Percentiles rank a stretch among this genome's conserved stretches.
Conservation (phyloP, 2,797 vertebrate species). For the Champsocephalus esox region DNA sequence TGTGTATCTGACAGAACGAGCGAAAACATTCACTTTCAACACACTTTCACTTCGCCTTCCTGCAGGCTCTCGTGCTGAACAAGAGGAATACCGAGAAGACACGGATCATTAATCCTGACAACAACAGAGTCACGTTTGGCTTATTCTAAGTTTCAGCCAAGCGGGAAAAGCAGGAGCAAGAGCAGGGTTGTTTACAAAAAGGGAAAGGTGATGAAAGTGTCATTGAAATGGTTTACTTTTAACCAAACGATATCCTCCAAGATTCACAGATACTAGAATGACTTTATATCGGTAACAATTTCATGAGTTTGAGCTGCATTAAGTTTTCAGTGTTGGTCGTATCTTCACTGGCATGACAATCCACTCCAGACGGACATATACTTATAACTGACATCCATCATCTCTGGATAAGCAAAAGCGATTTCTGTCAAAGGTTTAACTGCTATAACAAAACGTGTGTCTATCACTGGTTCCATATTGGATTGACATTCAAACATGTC, state of each 20-base stretch:
- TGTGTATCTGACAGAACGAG: slow-evolving; percentile 69
- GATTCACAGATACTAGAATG: neutral
- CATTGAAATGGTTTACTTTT: neutral
- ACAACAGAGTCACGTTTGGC: neutral
- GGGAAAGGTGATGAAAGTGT: neutral
- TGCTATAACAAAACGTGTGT: too few species aligned
- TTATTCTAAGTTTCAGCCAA: neutral
- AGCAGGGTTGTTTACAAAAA: too few species aligned
- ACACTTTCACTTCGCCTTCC: slow-evolving; percentile 85
- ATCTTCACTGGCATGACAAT: too few species aligned
- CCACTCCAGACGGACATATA: too few species aligned
- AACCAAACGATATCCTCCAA: neutral
- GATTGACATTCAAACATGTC: too few species aligned
- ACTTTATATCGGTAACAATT: neutral
- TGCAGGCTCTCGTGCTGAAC: slow-evolving; percentile 39
- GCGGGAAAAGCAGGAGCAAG: too few species aligned
- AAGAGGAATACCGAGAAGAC: slow-evolving; percentile 2
- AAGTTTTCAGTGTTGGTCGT: too few species aligned
- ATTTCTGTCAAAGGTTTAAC: too few species aligned
- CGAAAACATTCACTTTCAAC: slow-evolving; percentile 84
- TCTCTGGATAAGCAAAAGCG: too few species aligned
- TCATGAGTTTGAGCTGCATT: neutral
- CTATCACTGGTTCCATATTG: too few species aligned
- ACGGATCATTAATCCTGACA: slow-evolving; percentile 19
- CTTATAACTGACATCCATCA: too few species aligned